phyloP scores from a whole-genome alignment of 2,888 invertebrate genomes.

The Agonum fuliginosum region DNA sequence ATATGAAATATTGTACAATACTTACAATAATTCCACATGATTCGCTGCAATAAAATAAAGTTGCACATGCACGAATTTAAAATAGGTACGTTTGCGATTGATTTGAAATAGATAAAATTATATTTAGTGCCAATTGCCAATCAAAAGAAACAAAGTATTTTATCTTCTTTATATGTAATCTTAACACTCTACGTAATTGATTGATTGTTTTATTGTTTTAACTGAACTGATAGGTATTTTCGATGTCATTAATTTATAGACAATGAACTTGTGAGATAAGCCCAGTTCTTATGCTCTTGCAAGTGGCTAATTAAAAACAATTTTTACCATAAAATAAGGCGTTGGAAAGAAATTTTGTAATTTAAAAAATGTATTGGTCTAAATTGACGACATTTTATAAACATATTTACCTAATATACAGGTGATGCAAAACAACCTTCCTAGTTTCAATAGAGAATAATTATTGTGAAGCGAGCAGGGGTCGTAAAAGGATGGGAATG shows the following conservation, averaged over 20 bases:
- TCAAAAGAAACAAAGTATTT: background rate
- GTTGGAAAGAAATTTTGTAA: no score
- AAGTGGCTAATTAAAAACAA: no score
- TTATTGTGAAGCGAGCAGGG: no score
- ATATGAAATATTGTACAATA: slow-evolving; percentile 1
- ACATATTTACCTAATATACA: no score
- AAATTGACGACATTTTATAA: no score
- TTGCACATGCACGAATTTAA: background rate
- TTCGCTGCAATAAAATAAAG: background rate
- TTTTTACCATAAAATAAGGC: no score
- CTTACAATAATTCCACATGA: slow-evolving; percentile 4
- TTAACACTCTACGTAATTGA: background rate
- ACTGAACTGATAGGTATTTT: slow-evolving; percentile 10
- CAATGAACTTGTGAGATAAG: slow-evolving; percentile 21
- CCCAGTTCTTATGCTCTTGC: background rate
- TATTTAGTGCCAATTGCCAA: slow-evolving; percentile 30
- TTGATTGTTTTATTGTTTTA: slow-evolving; percentile 1
- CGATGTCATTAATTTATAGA: background rate
- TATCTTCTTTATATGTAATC: slow-evolving; percentile 17
- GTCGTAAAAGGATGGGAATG: no score
- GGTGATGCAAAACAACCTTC: no score
- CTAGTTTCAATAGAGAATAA: no score
- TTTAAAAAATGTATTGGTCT: no score
- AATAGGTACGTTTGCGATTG: slow-evolving; percentile 5
- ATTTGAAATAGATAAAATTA: slow-evolving; percentile 16